These are phyloP conservation scores for Phalacrocorax pelagicus DNA, from an alignment of 2,113 vertebrate genomes.

Conservation along the genomic window DNA sequence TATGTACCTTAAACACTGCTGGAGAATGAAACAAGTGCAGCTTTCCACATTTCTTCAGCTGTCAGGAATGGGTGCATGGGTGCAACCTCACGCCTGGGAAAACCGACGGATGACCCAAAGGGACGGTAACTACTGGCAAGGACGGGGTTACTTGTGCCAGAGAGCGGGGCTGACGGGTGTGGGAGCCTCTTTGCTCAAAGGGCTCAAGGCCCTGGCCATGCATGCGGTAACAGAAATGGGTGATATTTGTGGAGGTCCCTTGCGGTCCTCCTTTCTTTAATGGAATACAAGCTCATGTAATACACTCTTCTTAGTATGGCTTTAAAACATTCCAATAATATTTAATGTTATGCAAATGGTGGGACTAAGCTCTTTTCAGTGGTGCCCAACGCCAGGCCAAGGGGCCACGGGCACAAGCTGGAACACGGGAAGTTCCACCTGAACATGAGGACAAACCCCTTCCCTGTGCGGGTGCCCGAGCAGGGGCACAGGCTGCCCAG, in stretches of 20 bases:
- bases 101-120: neutral
- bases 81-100: neutral
- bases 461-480: too few relatives aligned
- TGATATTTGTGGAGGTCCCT: neutral
- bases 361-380: too few relatives aligned
- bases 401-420: too few relatives aligned
- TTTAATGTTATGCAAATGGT: neutral
- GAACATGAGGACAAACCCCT: too few relatives aligned
- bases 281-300: neutral
- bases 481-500: too few relatives aligned
- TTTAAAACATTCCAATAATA: neutral
- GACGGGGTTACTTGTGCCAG: neutral
- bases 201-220: too few relatives aligned
- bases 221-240: neutral
- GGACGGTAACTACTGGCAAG: neutral
- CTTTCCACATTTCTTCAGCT: neutral
- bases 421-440: too few relatives aligned
- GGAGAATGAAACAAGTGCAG: neutral
- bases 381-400: too few relatives aligned
- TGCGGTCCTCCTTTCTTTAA: neutral
- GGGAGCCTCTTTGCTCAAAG: neutral
- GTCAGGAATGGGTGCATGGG: rapidly evolving
- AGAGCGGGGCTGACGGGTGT: neutral
- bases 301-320: neutral
- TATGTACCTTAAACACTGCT: neutral